phyloP scores from a whole-genome alignment of 2,797 vertebrate species.

The Leuciscus waleckii region DNA sequence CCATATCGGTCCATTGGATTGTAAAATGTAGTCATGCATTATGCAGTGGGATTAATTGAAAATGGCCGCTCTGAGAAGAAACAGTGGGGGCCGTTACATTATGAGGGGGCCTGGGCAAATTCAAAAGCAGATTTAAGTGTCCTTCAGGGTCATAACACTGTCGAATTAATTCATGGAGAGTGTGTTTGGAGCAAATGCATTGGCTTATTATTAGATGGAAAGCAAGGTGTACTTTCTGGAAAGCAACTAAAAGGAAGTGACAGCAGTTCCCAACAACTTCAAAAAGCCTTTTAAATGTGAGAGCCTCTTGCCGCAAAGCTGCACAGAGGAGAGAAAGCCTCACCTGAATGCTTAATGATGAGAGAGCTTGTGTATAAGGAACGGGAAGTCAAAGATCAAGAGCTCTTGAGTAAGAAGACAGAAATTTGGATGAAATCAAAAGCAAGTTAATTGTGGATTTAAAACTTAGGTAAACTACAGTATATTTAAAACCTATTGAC shows the following conservation, averaged over 20 bases:
- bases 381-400: constrained; percentile 49
- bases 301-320: constrained; percentile 23
- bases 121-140: constrained; percentile 78
- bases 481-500: neutral
- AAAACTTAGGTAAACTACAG: neutral
- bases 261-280: constrained; percentile 38
- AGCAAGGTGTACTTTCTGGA: constrained; percentile 48
- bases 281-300: constrained; percentile 52
- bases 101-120: constrained; percentile 73
- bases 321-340: constrained; percentile 8
- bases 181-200: constrained; percentile 68
- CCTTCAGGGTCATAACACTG: constrained; percentile 74
- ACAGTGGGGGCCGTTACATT: constrained; percentile 71
- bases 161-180: constrained; percentile 74
- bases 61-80: constrained; percentile 71
- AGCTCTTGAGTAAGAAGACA: constrained; percentile 28
- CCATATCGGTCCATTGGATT: constrained; percentile 82
- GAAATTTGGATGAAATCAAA: constrained; percentile 23
- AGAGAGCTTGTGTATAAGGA: constrained; percentile 8
- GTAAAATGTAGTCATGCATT: constrained; percentile 84
- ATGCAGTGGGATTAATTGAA: constrained; percentile 82
- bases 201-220: constrained; percentile 66
- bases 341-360: constrained; percentile 32
- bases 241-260: constrained; percentile 50
- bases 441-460: neutral